Evolutionary conservation across 2,888 invertebrate genomes (phyloP).

Genomic region (Rotaria socialis): DNA sequence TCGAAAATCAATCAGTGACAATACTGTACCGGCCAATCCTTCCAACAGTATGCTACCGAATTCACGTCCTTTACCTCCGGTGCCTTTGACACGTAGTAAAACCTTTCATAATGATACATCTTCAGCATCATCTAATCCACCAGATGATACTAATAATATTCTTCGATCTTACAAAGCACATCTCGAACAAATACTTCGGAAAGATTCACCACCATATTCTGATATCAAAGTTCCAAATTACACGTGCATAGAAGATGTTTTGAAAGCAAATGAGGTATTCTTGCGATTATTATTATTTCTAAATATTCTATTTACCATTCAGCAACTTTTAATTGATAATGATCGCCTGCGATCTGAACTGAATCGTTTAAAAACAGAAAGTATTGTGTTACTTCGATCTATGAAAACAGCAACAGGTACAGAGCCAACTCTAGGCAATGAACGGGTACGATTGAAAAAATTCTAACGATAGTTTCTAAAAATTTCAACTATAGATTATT

Average conservation of each 20-base stretch:
- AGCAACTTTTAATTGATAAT: background rate
- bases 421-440: background rate
- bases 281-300: background rate
- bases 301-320: background rate
- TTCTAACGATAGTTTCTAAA: background rate
- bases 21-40: background rate
- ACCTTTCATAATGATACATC: background rate
- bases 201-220: background rate
- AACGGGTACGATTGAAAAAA: background rate
- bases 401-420: background rate
- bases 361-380: conserved; percentile 33
- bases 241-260: background rate
- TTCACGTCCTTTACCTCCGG: background rate
- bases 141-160: background rate
- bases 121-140: background rate
- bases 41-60: background rate
- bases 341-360: conserved; percentile 15
- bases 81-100: background rate
- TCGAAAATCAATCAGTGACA: background rate
- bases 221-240: background rate
- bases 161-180: background rate
- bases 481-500: background rate
- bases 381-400: background rate
- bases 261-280: conserved; percentile 8
- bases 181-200: background rate